phyloP scores from a whole-genome alignment of 1,140 invertebrate genomes.

The Scaptomyza hsui region DNA sequence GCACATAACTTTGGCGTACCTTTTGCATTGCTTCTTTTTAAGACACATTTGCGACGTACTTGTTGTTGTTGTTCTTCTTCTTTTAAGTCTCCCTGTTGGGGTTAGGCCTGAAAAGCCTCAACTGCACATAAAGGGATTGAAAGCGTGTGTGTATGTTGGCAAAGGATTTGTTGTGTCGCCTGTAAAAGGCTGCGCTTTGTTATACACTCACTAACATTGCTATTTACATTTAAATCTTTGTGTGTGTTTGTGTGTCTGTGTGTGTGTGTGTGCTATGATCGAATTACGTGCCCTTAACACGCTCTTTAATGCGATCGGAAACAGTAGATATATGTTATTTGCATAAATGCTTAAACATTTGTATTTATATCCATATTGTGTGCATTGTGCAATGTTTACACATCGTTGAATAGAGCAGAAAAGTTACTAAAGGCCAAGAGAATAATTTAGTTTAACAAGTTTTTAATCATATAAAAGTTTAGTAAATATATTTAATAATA shows the following conservation, averaged over 20 bases:
- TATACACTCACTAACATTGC: not conserved
- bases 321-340: constrained; percentile 52
- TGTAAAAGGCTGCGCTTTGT: constrained; percentile 25
- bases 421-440: too few species aligned
- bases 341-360: constrained; percentile 34
- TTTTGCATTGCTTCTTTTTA: constrained; percentile 64
- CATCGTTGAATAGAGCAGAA: constrained; percentile 1
- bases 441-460: too few species aligned
- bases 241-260: constrained; percentile 14
- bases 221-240: constrained; percentile 2
- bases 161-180: constrained; percentile 39
- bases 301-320: constrained; percentile 60
- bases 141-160: not conserved
- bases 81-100: constrained; percentile 19
- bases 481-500: too few species aligned
- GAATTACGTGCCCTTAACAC: constrained; percentile 61
- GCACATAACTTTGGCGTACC: constrained; percentile 78
- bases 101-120: constrained; percentile 65
- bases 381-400: constrained; percentile 22
- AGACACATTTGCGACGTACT: constrained; percentile 50
- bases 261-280: constrained; percentile 51
- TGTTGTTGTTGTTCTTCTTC: constrained; percentile 11
- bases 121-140: constrained; percentile 58
- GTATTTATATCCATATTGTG: constrained; percentile 18
- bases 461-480: too few species aligned